Conservation (phyloP, 2,797 vertebrate species). For the Lacerta bilineata region DNA sequence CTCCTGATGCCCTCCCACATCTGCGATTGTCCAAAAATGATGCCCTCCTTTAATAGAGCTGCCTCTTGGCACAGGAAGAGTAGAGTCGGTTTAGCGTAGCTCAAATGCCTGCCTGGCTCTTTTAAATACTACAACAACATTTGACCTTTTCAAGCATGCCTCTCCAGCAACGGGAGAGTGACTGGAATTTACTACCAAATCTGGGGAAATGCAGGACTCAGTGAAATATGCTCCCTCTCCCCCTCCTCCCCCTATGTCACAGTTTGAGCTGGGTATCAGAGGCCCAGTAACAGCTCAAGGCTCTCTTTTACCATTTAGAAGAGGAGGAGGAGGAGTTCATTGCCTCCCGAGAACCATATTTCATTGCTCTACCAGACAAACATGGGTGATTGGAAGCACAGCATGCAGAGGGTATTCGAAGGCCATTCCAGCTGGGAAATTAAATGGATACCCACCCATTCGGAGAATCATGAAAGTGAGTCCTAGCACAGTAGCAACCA, state of each 20-base stretch:
- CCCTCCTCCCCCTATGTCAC: background rate
- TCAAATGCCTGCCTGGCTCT: constrained; percentile 62
- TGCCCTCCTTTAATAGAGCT: constrained; percentile 17
- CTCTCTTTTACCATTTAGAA: constrained; percentile 61
- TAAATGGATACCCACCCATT: constrained; percentile 19
- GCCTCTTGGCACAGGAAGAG: constrained; percentile 51
- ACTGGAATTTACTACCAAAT: constrained; percentile 70
- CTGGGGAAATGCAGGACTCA: constrained; percentile 59
- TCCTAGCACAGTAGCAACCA: background rate
- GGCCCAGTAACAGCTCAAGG: constrained; percentile 50
- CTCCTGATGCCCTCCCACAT: background rate
- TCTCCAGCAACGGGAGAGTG: constrained; percentile 7
- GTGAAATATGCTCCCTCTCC: constrained; percentile 57
- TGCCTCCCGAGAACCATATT: constrained; percentile 53
- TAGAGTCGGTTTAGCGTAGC: constrained; percentile 60
- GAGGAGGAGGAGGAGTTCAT: constrained; percentile 50
- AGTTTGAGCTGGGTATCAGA: constrained; percentile 67
- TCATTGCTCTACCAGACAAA: constrained; percentile 53
- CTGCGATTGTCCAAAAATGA: constrained; percentile 14
- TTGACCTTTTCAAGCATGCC: constrained; percentile 74
- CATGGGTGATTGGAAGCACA: constrained; percentile 54
- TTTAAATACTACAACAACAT: constrained; percentile 67
- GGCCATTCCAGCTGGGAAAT: constrained; percentile 27
- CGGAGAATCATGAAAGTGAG: constrained; percentile 32
- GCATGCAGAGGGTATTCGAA: background rate